These are phyloP conservation scores for Copsychus sechellarum DNA, from an alignment of 2,113 vertebrate genomes.

Conservation along the genomic window DNA sequence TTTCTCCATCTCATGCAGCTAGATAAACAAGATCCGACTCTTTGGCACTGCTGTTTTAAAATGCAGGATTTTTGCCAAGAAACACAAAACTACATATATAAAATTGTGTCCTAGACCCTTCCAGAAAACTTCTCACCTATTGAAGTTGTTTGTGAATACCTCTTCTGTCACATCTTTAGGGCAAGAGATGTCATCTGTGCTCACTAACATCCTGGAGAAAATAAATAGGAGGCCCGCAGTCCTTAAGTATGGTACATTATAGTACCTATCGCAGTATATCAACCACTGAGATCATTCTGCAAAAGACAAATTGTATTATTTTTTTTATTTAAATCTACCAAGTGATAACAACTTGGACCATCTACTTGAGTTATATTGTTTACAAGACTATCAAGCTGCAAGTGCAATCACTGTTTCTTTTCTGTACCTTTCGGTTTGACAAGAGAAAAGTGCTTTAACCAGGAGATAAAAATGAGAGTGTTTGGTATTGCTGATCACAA, in stretches of 20 bases:
- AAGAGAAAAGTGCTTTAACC: background rate
- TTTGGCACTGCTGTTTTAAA: background rate
- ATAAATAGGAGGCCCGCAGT: background rate
- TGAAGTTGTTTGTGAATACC: background rate
- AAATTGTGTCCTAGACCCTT: background rate
- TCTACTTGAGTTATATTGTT: slow-evolving; percentile 14
- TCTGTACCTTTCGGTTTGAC: background rate
- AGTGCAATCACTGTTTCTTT: slow-evolving; percentile 1
- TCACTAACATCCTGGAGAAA: background rate
- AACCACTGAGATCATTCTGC: background rate
- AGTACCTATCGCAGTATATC: background rate
- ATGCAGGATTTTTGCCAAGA: background rate
- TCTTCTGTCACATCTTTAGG: background rate
- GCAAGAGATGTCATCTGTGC: background rate
- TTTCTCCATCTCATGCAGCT: background rate
- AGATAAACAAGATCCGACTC: background rate
- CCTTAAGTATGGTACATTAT: background rate
- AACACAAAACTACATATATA: background rate
- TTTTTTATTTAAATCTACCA: background rate
- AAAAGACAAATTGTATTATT: background rate
- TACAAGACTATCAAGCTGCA: background rate
- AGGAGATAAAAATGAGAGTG: background rate
- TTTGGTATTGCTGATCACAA: background rate
- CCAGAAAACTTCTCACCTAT: background rate
- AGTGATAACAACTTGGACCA: background rate